These are phyloP conservation scores for Enteromius fasciolatus DNA, from an alignment of 2,797 vertebrate species.

Conservation along the genomic window DNA sequence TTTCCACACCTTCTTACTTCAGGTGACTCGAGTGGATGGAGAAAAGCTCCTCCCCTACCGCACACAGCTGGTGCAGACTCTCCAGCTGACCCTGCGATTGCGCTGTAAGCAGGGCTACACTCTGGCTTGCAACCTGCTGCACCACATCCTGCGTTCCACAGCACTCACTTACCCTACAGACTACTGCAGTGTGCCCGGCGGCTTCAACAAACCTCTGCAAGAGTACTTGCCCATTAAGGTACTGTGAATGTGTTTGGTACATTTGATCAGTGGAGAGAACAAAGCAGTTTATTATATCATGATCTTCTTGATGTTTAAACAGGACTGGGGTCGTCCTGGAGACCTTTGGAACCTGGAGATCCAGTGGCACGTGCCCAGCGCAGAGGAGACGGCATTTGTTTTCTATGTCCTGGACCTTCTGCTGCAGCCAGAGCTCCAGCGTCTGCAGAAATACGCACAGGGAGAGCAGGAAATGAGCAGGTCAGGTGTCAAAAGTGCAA, in stretches of 20 bases:
- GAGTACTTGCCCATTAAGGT: constrained; percentile 94
- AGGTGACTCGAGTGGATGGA: constrained; percentile 96
- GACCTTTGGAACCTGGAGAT: constrained; percentile 88
- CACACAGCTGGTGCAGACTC: constrained; percentile 88
- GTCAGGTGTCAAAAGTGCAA: constrained; percentile 62
- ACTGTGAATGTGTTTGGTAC: constrained; percentile 57
- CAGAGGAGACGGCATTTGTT: constrained; percentile 88
- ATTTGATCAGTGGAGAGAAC: not conserved
- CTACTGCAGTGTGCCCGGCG: constrained; percentile 95
- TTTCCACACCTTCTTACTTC: constrained; percentile 23
- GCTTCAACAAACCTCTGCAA: constrained; percentile 83
- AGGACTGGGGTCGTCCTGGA: constrained; percentile 97
- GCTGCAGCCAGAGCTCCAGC: constrained; percentile 88
- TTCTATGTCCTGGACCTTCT: constrained; percentile 90
- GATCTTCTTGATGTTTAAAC: constrained; percentile 34
- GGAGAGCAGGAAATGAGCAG: constrained; percentile 92
- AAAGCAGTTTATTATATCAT: not conserved
- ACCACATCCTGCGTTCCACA: constrained; percentile 92
- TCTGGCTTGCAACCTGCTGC: constrained; percentile 92
- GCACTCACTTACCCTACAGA: constrained; percentile 96
- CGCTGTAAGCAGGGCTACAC: constrained; percentile 94
- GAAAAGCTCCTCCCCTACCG: constrained; percentile 90
- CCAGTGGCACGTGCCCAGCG: constrained; percentile 90
- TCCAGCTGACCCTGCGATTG: constrained; percentile 87
- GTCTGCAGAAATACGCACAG: constrained; percentile 81